Evolutionary conservation across 2,888 invertebrate genomes (phyloP).

Genomic region (Fragum whitleyi): DNA sequence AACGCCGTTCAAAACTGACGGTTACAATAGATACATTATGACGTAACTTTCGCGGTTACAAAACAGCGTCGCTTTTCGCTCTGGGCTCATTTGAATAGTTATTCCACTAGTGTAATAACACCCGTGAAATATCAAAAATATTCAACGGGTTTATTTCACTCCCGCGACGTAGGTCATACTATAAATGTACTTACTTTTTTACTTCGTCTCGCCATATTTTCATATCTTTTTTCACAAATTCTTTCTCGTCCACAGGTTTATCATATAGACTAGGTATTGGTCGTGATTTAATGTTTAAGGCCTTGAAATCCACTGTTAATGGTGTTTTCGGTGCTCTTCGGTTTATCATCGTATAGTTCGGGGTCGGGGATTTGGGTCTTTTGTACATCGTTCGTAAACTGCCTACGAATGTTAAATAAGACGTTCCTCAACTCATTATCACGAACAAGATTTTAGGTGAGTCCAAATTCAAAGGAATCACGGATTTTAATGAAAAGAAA

Average conservation of each 20-base stretch:
- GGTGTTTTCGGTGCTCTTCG: conserved; percentile 34
- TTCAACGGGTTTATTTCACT: no score
- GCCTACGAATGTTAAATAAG: conserved; percentile 23
- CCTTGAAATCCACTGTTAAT: conserved; percentile 34
- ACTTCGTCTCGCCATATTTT: conserved; percentile 67
- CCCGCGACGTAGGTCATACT: no score
- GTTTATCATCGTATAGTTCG: conserved; percentile 64
- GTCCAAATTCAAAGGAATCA: no score
- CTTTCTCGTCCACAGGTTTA: conserved; percentile 35
- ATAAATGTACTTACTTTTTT: conserved; percentile 68
- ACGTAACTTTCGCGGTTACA: no score
- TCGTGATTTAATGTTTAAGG: conserved; percentile 49
- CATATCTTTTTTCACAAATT: conserved; percentile 45
- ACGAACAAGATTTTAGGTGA: not conserved
- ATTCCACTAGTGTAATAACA: no score
- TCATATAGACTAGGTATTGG: conserved; percentile 64
- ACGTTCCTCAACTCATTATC: not conserved
- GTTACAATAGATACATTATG: no score
- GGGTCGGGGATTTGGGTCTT: conserved; percentile 56
- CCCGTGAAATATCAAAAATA: no score
- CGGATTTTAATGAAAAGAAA: no score
- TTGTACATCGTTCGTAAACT: conserved; percentile 38
- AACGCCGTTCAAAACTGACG: no score
- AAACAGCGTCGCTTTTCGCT: no score
- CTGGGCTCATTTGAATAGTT: no score